Percentiles rank a stretch among this genome's conserved stretches.
These are phyloP conservation scores for Mustela lutreola DNA, from an alignment of 2,113 vertebrate genomes.

Conservation along the genomic window DNA sequence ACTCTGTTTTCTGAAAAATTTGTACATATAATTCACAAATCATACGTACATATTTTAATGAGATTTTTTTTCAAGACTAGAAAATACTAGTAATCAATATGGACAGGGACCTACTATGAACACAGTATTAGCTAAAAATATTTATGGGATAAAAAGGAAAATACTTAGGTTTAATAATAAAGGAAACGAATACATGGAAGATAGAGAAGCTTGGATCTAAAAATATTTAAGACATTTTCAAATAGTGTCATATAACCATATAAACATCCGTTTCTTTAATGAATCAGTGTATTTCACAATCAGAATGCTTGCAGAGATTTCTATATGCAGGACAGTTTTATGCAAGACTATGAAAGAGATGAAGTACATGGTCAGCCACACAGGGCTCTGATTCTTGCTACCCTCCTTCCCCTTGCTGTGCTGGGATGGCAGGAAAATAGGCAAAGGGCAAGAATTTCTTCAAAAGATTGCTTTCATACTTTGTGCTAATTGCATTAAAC, in stretches of 20 bases:
- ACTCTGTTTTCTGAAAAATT: conserved; percentile 30
- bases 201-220: neutral
- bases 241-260: neutral
- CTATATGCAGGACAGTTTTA: neutral
- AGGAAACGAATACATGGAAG: conserved; percentile 20
- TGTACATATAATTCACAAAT: conserved; percentile 9
- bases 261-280: neutral
- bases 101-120: neutral
- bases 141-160: neutral
- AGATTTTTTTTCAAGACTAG: neutral
- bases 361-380: no score
- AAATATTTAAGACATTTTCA: conserved; percentile 8
- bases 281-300: neutral
- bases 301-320: neutral
- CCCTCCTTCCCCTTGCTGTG: neutral
- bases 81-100: neutral
- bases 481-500: neutral
- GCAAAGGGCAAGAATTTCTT: conserved; percentile 11
- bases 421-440: neutral
- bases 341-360: neutral
- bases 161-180: conserved; percentile 30
- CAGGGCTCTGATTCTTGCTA: neutral
- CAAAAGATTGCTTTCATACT: neutral
- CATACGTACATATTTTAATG: neutral
- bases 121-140: conserved; percentile 33